A percentile compares a stretch with the other conserved stretches of the same genome.
These are phyloP conservation scores for Stegodyphus dumicola DNA, from an alignment of 1,140 invertebrate species.

Conservation along the genomic window DNA sequence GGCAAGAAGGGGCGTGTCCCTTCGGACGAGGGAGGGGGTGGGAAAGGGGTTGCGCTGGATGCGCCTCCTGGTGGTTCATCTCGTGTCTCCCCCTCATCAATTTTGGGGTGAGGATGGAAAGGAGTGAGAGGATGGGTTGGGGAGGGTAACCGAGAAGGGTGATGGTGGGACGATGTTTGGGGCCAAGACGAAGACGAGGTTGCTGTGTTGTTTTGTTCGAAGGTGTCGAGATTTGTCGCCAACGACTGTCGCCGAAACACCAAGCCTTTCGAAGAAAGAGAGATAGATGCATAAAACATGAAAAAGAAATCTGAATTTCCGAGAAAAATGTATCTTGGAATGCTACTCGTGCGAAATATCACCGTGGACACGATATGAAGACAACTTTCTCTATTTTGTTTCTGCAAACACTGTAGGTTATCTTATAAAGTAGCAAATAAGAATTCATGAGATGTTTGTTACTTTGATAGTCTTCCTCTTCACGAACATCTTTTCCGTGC, in stretches of 20 bases:
- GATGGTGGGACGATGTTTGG: constrained; percentile 54
- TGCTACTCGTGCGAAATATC: too few species aligned
- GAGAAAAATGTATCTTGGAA: too few species aligned
- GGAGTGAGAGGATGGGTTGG: background rate
- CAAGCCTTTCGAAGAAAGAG: too few species aligned
- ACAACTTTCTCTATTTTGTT: too few species aligned
- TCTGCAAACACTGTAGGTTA: too few species aligned
- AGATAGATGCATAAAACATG: too few species aligned
- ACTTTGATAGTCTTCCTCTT: too few species aligned
- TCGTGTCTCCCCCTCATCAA: constrained; percentile 49
- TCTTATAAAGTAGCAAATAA: too few species aligned
- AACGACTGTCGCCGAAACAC: background rate
- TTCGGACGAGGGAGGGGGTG: constrained; percentile 9
- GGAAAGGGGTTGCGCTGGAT: constrained; percentile 28
- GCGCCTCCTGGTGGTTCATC: constrained; percentile 55
- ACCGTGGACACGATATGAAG: too few species aligned
- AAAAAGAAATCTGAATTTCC: too few species aligned
- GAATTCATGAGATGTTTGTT: too few species aligned
- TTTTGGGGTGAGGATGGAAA: constrained; percentile 7
- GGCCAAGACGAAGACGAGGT: constrained; percentile 12
- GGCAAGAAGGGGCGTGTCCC: constrained; percentile 12
- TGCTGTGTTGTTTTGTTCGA: constrained; percentile 14
- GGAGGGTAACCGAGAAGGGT: constrained; percentile 47
- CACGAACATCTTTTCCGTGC: too few species aligned
- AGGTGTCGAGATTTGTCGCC: constrained; percentile 49